Evolutionary conservation across 2,113 vertebrate species (phyloP), one percentile per base, ranked within the genome.

Genomic region (Petrocephalus microphthalmus): DNA sequence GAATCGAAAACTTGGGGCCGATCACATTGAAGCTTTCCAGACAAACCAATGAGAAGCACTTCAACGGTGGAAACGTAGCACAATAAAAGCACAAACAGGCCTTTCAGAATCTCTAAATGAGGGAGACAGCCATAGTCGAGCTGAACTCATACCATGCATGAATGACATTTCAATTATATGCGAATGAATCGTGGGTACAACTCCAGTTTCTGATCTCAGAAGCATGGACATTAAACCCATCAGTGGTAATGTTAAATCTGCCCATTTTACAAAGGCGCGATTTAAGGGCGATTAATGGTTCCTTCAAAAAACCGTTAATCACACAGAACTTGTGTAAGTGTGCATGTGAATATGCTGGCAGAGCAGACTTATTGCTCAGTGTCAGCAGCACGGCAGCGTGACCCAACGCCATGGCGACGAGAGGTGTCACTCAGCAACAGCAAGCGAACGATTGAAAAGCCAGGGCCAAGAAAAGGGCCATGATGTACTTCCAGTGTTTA

Each of bases 81-180:
- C 17, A 33, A 85, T 56, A 42, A 56, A 29, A 84, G 47, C n/a
- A 51, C 11, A 47, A 84, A 49, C 82, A 17, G 37, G 49, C 25
- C 45, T 85, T 85, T 85, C 29, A 54, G n/a, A 8, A 2, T 85
- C 84, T 37, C 52, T 5, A 29, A 85, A 17, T 33, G 49, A 85
- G 84, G 20, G 20, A 85, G 52, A 7, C 84, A 81, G 52, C 33
- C 52, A 29, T 20, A 85, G 51, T 29, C 6, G 7, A 4, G 52
- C 51, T 25, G 20, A 54, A 29, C 29, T 33, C 51, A 19, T 85
- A 54, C 37, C 25, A 56, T 85, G 52, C 29, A 33, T 54, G 52
- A 85, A 54, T 85, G 84, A 85, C 84, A 85, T 49, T 85, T 85
- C 84, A 85, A 85, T 54, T 85, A 85, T 54, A 85, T 85, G 49